These are phyloP conservation scores for Dicrurus megarhynchus DNA, from an alignment of 2,113 vertebrate species.

Conservation along the genomic window DNA sequence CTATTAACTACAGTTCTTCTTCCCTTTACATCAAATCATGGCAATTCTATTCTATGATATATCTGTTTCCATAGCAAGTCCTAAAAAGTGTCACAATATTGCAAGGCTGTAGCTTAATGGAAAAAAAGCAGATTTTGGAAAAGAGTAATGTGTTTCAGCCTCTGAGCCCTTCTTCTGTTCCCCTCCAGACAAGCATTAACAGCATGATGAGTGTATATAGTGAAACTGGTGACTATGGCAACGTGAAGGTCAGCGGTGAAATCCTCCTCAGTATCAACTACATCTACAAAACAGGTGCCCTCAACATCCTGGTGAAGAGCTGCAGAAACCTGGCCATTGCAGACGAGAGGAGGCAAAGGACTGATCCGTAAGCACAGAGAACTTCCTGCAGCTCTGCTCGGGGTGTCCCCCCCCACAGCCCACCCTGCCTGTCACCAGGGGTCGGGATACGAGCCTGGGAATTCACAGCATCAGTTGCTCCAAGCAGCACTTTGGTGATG, in stretches of 20 bases:
- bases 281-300: constrained; percentile 94
- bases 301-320: constrained; percentile 89
- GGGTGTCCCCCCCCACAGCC: background rate
- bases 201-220: constrained; percentile 96
- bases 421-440: background rate
- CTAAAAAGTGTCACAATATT: background rate
- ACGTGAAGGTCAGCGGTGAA: constrained; percentile 90
- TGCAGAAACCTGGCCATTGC: constrained; percentile 92
- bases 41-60: background rate
- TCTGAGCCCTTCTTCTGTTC: background rate
- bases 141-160: background rate
- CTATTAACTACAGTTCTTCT: background rate
- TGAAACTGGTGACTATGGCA: constrained; percentile 95
- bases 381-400: background rate
- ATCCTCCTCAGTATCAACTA: constrained; percentile 91
- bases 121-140: background rate
- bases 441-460: background rate
- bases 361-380: constrained; percentile 85
- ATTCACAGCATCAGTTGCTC: background rate
- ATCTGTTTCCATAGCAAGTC: background rate
- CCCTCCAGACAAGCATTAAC: constrained; percentile 89
- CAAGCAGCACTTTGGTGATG: background rate
- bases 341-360: constrained; percentile 92
- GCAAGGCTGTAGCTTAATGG: background rate
- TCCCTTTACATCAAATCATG: background rate